Conservation (phyloP, 2,888 invertebrate genomes). For the Drepanosiphum platanoidis region DNA sequence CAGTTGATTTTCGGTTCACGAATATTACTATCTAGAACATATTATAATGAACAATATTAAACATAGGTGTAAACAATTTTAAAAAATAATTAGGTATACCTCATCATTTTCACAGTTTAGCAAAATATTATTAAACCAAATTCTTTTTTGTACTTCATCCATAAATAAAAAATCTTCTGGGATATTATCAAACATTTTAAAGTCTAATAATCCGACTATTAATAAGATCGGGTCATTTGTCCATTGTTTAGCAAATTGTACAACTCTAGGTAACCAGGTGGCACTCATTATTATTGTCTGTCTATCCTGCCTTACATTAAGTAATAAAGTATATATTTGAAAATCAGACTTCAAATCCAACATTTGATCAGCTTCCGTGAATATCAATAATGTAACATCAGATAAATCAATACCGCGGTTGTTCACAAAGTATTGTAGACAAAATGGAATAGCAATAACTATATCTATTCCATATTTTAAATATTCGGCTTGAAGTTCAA, state of each 20-base stretch:
- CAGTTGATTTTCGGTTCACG: constrained; percentile 85
- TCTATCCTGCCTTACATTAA: constrained; percentile 85
- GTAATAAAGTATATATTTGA: constrained; percentile 84
- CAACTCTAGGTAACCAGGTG: constrained; percentile 92
- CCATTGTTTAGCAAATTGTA: constrained; percentile 84
- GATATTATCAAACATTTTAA: constrained; percentile 90
- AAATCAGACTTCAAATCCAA: constrained; percentile 89
- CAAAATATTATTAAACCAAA: constrained; percentile 41
- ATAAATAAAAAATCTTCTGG: constrained; percentile 81
- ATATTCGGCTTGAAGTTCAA: constrained; percentile 80
- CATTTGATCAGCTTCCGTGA: constrained; percentile 94
- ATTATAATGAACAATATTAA: no score
- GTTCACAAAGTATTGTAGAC: constrained; percentile 88
- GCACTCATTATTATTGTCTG: constrained; percentile 98
- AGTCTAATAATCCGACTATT: constrained; percentile 86
- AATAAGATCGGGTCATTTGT: constrained; percentile 91
- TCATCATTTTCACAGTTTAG: constrained; percentile 34
- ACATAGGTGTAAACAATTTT: no score
- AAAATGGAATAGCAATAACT: constrained; percentile 93
- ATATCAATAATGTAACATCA: constrained; percentile 84
- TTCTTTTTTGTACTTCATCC: constrained; percentile 77
- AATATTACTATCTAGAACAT: constrained; percentile 84
- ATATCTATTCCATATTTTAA: constrained; percentile 88
- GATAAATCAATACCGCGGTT: constrained; percentile 69
- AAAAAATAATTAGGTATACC: neutral